Evolutionary conservation across 2,113 vertebrate genomes (phyloP), one percentile per base, ranked within the genome.

Genomic region (Sander vitreus): DNA sequence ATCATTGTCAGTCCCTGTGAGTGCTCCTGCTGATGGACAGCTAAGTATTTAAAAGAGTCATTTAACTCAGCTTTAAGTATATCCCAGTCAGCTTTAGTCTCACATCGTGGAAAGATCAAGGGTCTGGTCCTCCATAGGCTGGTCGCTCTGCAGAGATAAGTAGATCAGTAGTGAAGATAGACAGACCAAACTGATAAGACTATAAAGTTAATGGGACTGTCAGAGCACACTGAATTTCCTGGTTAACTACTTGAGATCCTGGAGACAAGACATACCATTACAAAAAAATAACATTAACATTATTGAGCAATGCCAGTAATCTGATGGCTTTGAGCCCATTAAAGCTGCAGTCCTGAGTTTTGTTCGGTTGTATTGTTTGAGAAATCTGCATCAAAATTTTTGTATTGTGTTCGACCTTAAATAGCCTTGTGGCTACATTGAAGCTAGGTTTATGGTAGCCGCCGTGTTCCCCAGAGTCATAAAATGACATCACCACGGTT

Each of bases 241-340:
- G 1, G 54, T 55, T 69, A 21, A 62, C 59, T 76, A 33, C 33
- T 60, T 14, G 21, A 5, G 36, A 19, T 48, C 60, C 69, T 25
- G 23, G 8, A 59, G 60, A 23, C 11, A 11, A 62, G 54, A 75
- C 45, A 81, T 71, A 14, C 23, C 58, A 50, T 83, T 70, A 13
- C 57, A 80, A 45, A 11, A 78, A 62, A 55, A 48, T 55, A 15
- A 74, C 21, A 76, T 87, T 77, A 43, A 55, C 62, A n/a, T 33
- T 74, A 76, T 15, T 70, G 50, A 69, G 39, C 11, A 23, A 36
- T 1, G 10, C 12, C 47, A 51, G 68, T 27, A 27, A 33, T 48
- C 11, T 36, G 53, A 47, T 39, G 19, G 6, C n/a, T 39, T 72
- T 66, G 19, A 1, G 57, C 0, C 4, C 33, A 57, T 54, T 76